These are phyloP conservation scores for Drosophila basisetae DNA, from an alignment of 2,888 invertebrate species.

Conservation along the genomic window DNA sequence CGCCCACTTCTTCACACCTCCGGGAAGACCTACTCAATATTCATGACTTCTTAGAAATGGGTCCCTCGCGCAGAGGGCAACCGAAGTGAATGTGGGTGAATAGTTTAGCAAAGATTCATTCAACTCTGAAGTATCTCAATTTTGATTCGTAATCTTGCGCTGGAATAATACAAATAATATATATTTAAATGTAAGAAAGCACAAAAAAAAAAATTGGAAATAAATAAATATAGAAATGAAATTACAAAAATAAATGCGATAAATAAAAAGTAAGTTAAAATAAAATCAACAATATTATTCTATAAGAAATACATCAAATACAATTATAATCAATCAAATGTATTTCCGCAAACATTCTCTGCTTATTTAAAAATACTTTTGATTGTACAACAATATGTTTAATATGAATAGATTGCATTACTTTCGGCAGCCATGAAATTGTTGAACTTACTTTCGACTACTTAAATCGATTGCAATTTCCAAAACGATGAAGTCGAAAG, in stretches of 20 bases:
- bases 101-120: not conserved
- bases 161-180: not conserved
- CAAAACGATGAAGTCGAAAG: not conserved
- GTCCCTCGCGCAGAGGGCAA: not conserved
- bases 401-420: not conserved
- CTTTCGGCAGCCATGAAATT: not conserved
- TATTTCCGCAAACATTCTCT: not conserved
- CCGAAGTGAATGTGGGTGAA: not conserved
- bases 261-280: not conserved
- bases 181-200: not conserved
- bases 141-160: not conserved
- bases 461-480: conserved; percentile 29
- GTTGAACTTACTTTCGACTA: not conserved
- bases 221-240: not conserved
- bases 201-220: not conserved
- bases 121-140: not conserved
- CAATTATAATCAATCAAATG: not conserved
- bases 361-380: not conserved
- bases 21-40: conserved; percentile 8
- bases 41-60: not conserved
- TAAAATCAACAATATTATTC: not conserved
- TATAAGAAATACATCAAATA: not conserved
- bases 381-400: not conserved
- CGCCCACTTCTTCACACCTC: not conserved
- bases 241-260: not conserved